Evolutionary conservation across 2,113 vertebrate species (phyloP), one percentile per base, ranked within the genome.

Genomic region (Nibea albiflora): DNA sequence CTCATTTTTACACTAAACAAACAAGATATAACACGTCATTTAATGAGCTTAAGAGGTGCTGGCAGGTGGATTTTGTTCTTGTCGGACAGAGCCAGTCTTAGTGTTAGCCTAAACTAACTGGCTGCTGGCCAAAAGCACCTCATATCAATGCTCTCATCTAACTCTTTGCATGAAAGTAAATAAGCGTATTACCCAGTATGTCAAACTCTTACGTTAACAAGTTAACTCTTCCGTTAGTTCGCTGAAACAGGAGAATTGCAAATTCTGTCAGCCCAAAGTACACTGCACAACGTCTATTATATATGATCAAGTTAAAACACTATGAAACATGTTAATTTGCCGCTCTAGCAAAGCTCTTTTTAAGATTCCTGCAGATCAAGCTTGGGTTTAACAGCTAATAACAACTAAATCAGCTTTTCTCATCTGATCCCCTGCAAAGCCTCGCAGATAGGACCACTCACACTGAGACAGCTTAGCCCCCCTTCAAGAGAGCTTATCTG

Each of bases 401-500:
- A 87, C 26, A 52, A 72, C 63, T 79, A 85, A 92, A 91, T 92
- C 87, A 81, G 74, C 88, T 89, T 85, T 81, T 86, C 69, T 78
- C 77, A 80, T 87, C 86, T 89, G 86, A 90, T 87, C 83, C 88
- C 53, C 64, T 8, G 58, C 80, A 86, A 88, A 92, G 76, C 84
- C 83, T 78, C 28, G 2, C 86, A 73, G 92, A 85, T 81, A 85
- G 81, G 74, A 79, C 84, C 80, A 80, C 84, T 92, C 83, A 76
- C 85, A 78, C 65, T 35, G 70, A 89, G 88, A 84, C 69, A 76
- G 85, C 87, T 91, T 86, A 90, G 87, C 81, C 84, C 82, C 82
- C 77, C 84, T 90, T 87, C 76, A 85, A 82, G 82, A 85, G 69
- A 62, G 86, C 88, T 94, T 91, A 92, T 93, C 89, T 85, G 87